Evolutionary conservation across 2,113 vertebrate genomes (phyloP).

Genomic region (Glaucomys volans): DNA sequence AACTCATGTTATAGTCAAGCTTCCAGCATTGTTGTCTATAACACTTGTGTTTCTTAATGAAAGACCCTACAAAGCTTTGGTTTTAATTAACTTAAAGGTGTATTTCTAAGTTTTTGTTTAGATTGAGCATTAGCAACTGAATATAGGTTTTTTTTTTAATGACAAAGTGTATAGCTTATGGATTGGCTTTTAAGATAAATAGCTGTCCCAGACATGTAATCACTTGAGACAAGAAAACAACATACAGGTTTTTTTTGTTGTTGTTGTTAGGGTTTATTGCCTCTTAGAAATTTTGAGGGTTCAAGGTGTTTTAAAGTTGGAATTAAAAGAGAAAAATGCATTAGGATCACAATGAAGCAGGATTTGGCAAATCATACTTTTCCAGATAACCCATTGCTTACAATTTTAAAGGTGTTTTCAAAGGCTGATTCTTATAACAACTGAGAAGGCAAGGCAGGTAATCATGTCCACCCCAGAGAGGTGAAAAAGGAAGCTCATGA

Average conservation of each 20-base stretch:
- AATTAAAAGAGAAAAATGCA: constrained; percentile 29
- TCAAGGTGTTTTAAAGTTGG: background rate
- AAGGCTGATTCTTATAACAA: background rate
- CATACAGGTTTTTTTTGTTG: constrained; percentile 14
- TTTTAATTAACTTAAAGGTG: constrained; percentile 18
- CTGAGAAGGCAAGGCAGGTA: background rate
- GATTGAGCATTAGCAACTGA: constrained; percentile 17
- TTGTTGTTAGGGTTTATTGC: background rate
- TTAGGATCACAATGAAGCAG: background rate
- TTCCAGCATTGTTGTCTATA: background rate
- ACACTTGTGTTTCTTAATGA: background rate
- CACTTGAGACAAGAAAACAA: constrained; percentile 27
- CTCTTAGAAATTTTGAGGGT: constrained; percentile 56
- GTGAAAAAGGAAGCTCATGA: background rate
- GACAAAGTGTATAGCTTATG: constrained; percentile 16
- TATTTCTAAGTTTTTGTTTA: constrained; percentile 37
- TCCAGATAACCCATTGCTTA: background rate
- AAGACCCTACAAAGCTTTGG: constrained; percentile 18
- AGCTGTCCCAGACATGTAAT: background rate
- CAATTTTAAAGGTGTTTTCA: constrained; percentile 18
- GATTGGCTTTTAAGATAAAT: background rate
- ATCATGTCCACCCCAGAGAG: background rate
- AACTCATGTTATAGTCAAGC: background rate
- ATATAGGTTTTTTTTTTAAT: constrained; percentile 42
- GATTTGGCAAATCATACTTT: background rate